Evolutionary conservation across 2,888 invertebrate species (phyloP), one percentile per base, ranked within the genome.

Genomic region (Eristalinus aeneus): DNA sequence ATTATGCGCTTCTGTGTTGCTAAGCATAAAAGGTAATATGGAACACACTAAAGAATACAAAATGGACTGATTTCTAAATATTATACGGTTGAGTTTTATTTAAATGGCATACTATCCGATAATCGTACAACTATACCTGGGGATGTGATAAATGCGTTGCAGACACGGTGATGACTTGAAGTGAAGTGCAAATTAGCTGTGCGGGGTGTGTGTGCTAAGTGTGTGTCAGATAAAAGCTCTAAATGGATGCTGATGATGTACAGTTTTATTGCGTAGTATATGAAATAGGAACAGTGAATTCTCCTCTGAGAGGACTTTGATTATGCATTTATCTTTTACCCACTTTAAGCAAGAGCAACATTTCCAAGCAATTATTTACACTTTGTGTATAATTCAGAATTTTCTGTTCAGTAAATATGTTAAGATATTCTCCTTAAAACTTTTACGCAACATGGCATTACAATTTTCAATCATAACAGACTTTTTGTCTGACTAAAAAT

Each of bases 1-100:
- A 39, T 65, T 77, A 86, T 86, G 86, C 82, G 82, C 86, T 86
- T 86, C 86, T 86, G 86, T 86, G 86, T 74, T 86, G 77, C 86
- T 86, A 86, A 86, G 86, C 86, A 78, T 82, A 86, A 75, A 31
- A 61, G 12, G 6, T 46, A 69, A 63, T 73, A 79, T 36, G 68
- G 36, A 74, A 78, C 58, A 77, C 54, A 74, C 82, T 86, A 77
- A 67, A 65, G 60, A 78, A 22, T 69, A 32, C 34, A 46, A 69
- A 69, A 58, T 53, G 32, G 60, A 16, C 23, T 56, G 20, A 32
- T 72, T 39, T 63, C 56, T 76, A 81, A 31, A 61, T 58, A n/a
- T 16, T 61, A 74, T 61, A 39, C 10, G 23, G 3, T 63, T 63
- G 16, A 34, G 16, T 10, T 16, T 46, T 16, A 11, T 3, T 27